Conservation (phyloP, 92 coral and sea anemone genomes). For the Phenganax marumi region DNA sequence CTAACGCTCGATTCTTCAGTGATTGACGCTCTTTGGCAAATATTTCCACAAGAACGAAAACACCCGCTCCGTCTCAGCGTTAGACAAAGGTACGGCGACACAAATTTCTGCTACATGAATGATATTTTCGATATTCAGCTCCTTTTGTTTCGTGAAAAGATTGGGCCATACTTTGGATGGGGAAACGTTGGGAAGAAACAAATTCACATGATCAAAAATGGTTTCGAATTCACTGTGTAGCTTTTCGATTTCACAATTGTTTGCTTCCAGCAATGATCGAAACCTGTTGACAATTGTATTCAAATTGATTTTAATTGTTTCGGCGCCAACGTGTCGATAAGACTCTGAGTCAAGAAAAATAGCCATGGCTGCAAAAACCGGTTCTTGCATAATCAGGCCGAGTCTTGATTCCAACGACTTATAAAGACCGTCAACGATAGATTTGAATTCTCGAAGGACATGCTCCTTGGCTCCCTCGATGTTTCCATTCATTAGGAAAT, state of each 20-base stretch:
- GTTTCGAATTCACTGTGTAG: too few relatives aligned
- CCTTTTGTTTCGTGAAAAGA: neutral
- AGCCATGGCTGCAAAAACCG: too few relatives aligned
- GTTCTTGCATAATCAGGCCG: slow-evolving; percentile 1
- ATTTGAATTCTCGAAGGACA: neutral
- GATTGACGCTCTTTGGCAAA: neutral
- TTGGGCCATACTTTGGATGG: neutral
- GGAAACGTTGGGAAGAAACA: too few relatives aligned
- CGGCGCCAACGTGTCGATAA: neutral
- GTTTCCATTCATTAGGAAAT: neutral
- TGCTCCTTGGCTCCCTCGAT: neutral
- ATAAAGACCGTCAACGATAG: neutral
- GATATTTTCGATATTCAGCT: neutral
- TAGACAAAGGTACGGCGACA: too few relatives aligned
- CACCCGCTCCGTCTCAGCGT: neutral
- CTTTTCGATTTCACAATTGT: neutral
- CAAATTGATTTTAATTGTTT: neutral
- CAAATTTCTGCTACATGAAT: neutral
- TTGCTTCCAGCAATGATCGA: neutral
- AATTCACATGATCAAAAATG: too few relatives aligned
- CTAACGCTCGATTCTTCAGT: neutral
- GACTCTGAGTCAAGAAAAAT: too few relatives aligned
- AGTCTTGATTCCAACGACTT: neutral
- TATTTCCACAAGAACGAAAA: slow-evolving; percentile 1
- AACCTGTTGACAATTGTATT: neutral